phyloP scores from a whole-genome alignment of 2,888 invertebrate genomes.

The Trachelus iudaicus region DNA sequence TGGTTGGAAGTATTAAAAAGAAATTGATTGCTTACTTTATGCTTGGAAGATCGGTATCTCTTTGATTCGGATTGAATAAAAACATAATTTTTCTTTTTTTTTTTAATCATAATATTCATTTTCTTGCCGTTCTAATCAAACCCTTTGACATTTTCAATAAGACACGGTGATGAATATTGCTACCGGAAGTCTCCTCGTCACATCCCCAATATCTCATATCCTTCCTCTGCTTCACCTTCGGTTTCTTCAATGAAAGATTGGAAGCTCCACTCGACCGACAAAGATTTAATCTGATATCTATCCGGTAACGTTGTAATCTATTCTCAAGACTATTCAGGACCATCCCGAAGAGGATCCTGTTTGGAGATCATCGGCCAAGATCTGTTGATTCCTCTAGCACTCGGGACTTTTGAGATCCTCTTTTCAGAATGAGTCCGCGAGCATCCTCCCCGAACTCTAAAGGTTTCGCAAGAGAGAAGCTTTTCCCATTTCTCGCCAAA shows the following conservation, averaged over 20 bases:
- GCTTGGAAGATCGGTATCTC: background rate
- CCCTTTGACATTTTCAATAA: background rate
- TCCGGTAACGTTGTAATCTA: constrained; percentile 30
- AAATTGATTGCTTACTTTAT: background rate
- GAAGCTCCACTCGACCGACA: background rate
- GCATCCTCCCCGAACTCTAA: constrained; percentile 24
- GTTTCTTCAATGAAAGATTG: background rate
- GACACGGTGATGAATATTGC: background rate
- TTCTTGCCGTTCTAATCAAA: background rate
- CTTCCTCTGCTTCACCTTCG: background rate
- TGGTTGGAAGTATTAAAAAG: background rate
- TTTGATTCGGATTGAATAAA: too few species aligned
- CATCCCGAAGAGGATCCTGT: constrained; percentile 23
- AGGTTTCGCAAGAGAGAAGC: constrained; percentile 28
- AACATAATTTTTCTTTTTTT: too few species aligned
- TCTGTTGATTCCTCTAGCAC: constrained; percentile 26
- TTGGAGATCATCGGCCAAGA: constrained; percentile 27
- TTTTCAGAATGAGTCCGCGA: constrained; percentile 29
- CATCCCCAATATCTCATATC: background rate
- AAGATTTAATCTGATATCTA: constrained; percentile 34
- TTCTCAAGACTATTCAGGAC: constrained; percentile 29
- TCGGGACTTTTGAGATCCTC: constrained; percentile 21
- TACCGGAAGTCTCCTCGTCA: background rate
- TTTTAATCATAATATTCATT: background rate
- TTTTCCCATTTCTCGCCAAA: constrained; percentile 25